phyloP scores from a whole-genome alignment of 2,113 vertebrate species.

The Oncorhynchus gorbuscha region DNA sequence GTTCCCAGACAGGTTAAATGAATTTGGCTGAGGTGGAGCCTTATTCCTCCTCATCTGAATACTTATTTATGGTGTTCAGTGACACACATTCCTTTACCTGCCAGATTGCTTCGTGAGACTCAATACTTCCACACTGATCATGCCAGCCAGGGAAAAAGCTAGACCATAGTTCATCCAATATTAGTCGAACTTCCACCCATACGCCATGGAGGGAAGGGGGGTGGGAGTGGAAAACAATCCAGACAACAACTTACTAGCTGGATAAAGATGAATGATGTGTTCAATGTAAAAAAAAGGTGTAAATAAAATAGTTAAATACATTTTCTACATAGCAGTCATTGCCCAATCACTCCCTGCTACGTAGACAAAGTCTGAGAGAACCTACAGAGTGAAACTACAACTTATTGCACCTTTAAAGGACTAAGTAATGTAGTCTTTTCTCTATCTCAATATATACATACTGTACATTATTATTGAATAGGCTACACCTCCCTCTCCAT shows the following conservation, averaged over 20 bases:
- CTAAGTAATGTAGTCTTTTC: background rate
- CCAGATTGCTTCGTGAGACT: conserved; percentile 49
- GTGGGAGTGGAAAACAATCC: conserved; percentile 22
- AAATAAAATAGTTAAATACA: conserved; percentile 1
- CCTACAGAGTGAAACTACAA: background rate
- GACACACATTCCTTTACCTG: conserved; percentile 64
- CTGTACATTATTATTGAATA: background rate
- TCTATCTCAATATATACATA: conserved; percentile 27
- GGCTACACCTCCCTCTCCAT: too few relatives aligned
- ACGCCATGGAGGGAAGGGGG: conserved; percentile 43
- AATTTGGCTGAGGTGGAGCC: background rate
- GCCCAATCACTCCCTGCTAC: background rate
- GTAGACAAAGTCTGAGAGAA: background rate
- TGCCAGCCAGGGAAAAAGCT: conserved; percentile 22
- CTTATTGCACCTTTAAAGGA: too few relatives aligned
- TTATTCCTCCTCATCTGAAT: conserved; percentile 59
- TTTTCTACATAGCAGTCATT: background rate
- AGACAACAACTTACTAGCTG: conserved; percentile 36
- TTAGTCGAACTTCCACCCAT: conserved; percentile 34
- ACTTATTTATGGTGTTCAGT: conserved; percentile 67
- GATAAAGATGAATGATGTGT: conserved; percentile 45
- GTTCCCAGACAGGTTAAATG: too few relatives aligned
- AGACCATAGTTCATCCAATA: conserved; percentile 39
- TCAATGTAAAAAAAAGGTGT: conserved; percentile 44
- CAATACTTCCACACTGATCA: conserved; percentile 54